Percentiles rank a stretch among this genome's conserved stretches.
phyloP scores from a whole-genome alignment of 2,113 vertebrate genomes.

The pig (Sus scrofa) region DNA sequence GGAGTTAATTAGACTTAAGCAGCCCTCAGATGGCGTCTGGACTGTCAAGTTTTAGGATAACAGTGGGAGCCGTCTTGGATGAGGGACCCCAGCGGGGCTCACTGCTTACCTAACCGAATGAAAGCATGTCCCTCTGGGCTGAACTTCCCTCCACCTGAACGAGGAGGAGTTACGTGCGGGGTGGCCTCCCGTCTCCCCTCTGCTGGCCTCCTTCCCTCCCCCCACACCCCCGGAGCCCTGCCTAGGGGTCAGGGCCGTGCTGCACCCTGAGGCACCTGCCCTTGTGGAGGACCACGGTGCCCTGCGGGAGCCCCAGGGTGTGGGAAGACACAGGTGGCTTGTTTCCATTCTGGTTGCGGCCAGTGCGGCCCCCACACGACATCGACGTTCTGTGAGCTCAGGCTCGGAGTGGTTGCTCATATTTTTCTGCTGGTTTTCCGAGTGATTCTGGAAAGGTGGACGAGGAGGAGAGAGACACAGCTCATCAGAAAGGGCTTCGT shows the following conservation, averaged over 20 bases:
- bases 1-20: constrained; percentile 39
- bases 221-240: neutral
- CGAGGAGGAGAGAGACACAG: accelerated
- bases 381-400: neutral
- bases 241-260: neutral
- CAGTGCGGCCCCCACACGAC: neutral
- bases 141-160: neutral
- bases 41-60: neutral
- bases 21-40: neutral
- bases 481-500: neutral
- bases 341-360: neutral
- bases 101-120: accelerated
- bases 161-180: neutral
- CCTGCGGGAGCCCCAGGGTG: neutral
- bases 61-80: accelerated
- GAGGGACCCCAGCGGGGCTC: neutral
- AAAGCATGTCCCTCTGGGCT: neutral
- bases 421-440: neutral
- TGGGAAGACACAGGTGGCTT: neutral
- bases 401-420: accelerated
- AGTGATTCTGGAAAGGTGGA: neutral
- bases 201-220: accelerated
- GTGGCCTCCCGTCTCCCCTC: too few species aligned
- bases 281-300: too few species aligned
- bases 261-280: too few species aligned